These are phyloP conservation scores for Sarcophaga bullata DNA, from an alignment of 1,140 invertebrate species.

Conservation along the genomic window DNA sequence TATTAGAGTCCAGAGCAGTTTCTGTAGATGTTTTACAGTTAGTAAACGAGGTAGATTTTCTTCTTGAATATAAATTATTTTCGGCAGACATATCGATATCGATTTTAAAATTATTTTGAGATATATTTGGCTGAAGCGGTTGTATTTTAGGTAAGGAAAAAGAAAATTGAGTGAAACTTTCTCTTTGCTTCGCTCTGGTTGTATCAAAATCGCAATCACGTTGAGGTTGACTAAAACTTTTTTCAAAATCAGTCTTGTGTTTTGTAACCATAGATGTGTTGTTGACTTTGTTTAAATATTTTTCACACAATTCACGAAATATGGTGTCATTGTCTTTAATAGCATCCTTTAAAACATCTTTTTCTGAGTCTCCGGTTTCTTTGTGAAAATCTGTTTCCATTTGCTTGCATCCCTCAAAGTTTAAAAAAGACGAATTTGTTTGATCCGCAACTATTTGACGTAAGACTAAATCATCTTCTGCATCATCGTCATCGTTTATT, in stretches of 20 bases:
- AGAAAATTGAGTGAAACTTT: too few species aligned
- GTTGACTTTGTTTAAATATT: neutral
- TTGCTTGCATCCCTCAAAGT: conserved; percentile 26
- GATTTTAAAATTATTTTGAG: neutral
- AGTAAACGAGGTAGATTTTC: neutral
- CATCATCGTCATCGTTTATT: neutral
- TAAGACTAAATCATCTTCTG: conserved; percentile 4
- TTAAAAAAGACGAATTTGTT: conserved; percentile 25
- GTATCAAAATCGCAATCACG: too few species aligned
- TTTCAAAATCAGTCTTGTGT: neutral
- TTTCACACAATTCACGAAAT: conserved; percentile 29
- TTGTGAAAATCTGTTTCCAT: conserved; percentile 25
- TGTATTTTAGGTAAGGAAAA: neutral
- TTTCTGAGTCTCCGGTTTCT: neutral
- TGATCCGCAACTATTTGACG: neutral
- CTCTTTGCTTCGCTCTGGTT: too few species aligned
- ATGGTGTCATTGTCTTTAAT: neutral
- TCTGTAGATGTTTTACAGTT: neutral
- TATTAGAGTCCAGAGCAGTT: neutral
- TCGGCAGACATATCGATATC: conserved; percentile 6
- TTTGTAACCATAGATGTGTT: neutral
- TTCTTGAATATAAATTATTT: neutral
- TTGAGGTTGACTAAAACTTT: conserved; percentile 1
- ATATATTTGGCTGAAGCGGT: neutral
- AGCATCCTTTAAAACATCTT: neutral